phyloP scores from a whole-genome alignment of 2,113 vertebrate species.

The Nibea coibor region DNA sequence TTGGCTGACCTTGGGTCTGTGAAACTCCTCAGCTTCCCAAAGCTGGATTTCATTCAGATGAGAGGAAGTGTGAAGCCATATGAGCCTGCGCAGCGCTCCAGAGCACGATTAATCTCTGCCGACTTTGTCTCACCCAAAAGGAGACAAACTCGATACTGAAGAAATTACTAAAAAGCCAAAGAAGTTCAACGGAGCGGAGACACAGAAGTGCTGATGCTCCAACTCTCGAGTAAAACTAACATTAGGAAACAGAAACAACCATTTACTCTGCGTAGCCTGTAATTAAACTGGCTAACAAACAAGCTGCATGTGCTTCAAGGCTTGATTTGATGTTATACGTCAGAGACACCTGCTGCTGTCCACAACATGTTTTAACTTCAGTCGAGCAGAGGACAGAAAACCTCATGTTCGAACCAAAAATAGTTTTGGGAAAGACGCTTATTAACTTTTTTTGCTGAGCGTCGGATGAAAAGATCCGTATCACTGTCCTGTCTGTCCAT shows the following conservation, averaged over 20 bases:
- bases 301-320: slow-evolving; percentile 35
- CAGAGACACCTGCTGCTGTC: slow-evolving; percentile 41
- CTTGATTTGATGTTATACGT: slow-evolving; percentile 30
- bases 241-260: slow-evolving; percentile 53
- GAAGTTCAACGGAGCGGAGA: slow-evolving; percentile 3
- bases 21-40: slow-evolving; percentile 38
- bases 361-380: slow-evolving; percentile 3
- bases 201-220: slow-evolving; percentile 34
- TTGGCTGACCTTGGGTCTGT: slow-evolving; percentile 40
- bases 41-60: slow-evolving; percentile 65
- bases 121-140: slow-evolving; percentile 1
- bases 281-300: slow-evolving; percentile 58
- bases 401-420: not conserved
- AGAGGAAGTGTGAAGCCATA: slow-evolving; percentile 59
- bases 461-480: not conserved
- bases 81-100: slow-evolving; percentile 38
- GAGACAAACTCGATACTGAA: slow-evolving; percentile 17
- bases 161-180: slow-evolving; percentile 4
- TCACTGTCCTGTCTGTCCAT: not conserved
- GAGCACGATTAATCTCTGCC: slow-evolving; percentile 40
- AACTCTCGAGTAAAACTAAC: slow-evolving; percentile 25
- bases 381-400: slow-evolving; percentile 7
- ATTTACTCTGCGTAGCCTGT: slow-evolving; percentile 40
- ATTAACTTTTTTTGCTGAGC: not conserved
- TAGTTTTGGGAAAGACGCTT: not conserved